Evolutionary conservation across 2,113 vertebrate species (phyloP), one percentile per base, ranked within the genome.

Genomic region (Strigops habroptila): DNA sequence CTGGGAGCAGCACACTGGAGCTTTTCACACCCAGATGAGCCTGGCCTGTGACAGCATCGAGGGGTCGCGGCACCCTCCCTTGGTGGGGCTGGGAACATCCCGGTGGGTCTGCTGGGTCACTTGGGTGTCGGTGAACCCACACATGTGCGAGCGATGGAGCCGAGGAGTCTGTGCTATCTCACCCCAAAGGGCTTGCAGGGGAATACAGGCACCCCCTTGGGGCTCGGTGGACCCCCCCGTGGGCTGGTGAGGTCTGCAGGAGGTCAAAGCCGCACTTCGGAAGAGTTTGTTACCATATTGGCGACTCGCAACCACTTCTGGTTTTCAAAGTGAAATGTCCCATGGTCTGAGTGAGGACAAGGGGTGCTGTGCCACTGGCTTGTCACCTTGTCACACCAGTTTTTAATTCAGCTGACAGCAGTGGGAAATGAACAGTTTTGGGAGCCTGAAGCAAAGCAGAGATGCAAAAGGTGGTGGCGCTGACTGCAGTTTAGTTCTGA

Each of bases 261-360:
- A 81, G 18, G 30, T 13, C 76, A 41, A 25, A 89, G 25, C 14
- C 49, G 16, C 15, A 25, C 35, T 17, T 18, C 3, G 4, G 46
- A 75, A n/a, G 24, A n/a, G 30, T 57, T 71, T 14, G n/a, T 37
- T 46, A 12, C 35, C 0, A 0, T 23, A 15, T 35, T 14, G 28
- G 41, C 9, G 27, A n/a, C 53, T 81, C 1, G 0, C 52, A 22
- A 22, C 16, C 30, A 2, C 48, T 39, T 51, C 41, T 53, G 44
- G 28, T 14, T 60, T 68, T 93, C 67, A 78, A 62, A 82, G 53
- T 4, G 4, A 35, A 37, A 14, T 28, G 16, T 62, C 51, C 24
- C 18, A 9, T n/a, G 14, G 27, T 63, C 27, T 39, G 37, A 67
- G 41, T 9, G 7, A 57, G 33, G 30, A 22, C 1, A 7, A 82